Base-by-base conservation (phyloP, 2,888 invertebrate species). In the Metalampra italica region DNA sequence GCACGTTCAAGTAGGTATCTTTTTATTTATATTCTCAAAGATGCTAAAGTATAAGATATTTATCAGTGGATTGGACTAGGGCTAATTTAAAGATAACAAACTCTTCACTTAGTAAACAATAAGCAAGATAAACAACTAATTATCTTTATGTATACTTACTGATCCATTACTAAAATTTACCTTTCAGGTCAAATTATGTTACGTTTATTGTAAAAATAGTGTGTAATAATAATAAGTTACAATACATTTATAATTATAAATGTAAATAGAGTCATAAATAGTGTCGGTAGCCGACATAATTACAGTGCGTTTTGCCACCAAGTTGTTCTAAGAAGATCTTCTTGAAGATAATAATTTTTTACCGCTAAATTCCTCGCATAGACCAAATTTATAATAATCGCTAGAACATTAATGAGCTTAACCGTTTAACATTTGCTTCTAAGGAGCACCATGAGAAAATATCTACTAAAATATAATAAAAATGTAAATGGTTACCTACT, bases 241-340 rank as follows among this genome's bases (percentile, higher is more conserved):
- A 30, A 4, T 13, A 43, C 13, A 43, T 15, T 14, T 32, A 14
- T 7, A 53, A 61, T 57, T 58, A 56, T 55, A 57, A 59, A 59
- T 62, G 57, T 58, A 62, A 63, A 62, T 64, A 56, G 52, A 56
- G 59, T 57, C 53, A 59, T 61, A 62, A 53, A 54, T 48, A 53
- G 54, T 53, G 55, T 57, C 50, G 49, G 60, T 60, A 56, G 57
- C 52, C 46, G 53, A 57, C 55, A 51, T 57, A 60, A 59, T 60
- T 57, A 55, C 53, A 56, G 54, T 54, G 55, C 60, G 58, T 53
- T 60, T 58, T 59, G 56, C 59, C 55, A 54, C 55, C 53, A 51
- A 46, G 47, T 53, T 51, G 49, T 59, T 53, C 49, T 43, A 45
- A 59, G 66, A 64, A 52, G 54, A 45, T 57, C 34, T 39, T 22